A percentile compares a stretch with the other conserved stretches of the same genome.
These are phyloP conservation scores for Perca flavescens DNA, from an alignment of 2,113 vertebrate species.

Conservation along the genomic window DNA sequence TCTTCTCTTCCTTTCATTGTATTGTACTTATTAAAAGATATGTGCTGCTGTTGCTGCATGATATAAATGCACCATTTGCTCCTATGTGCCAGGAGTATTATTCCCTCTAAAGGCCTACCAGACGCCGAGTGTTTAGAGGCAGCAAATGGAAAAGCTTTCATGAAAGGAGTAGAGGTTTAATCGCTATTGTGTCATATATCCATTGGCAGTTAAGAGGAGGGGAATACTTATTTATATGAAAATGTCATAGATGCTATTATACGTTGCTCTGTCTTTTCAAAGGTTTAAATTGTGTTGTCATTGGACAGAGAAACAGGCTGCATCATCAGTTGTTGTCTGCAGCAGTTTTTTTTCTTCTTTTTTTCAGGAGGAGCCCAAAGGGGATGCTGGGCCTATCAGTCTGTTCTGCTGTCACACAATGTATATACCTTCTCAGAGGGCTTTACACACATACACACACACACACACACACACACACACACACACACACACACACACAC, in stretches of 20 bases:
- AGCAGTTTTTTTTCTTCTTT: constrained; percentile 5
- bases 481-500: neutral
- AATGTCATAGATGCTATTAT: constrained; percentile 38
- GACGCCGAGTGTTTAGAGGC: constrained; percentile 3
- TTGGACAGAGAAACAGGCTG: constrained; percentile 13
- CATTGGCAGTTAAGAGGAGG: constrained; percentile 18
- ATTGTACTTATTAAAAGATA: neutral
- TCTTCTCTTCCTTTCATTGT: neutral
- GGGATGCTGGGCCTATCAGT: constrained; percentile 53
- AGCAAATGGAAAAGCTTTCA: constrained; percentile 56
- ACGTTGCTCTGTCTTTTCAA: constrained; percentile 25
- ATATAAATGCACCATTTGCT: constrained; percentile 14
- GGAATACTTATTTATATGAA: constrained; percentile 37
- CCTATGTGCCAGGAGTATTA: constrained; percentile 25
- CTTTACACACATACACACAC: constrained; percentile 17
- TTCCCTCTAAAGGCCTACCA: constrained; percentile 21
- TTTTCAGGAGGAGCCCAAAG: constrained; percentile 6
- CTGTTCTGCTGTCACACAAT: constrained; percentile 53
- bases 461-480: constrained; percentile 5
- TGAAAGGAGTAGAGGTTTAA: constrained; percentile 47
- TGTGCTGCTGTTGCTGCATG: neutral
- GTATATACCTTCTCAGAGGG: constrained; percentile 41
- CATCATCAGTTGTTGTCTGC: constrained; percentile 45
- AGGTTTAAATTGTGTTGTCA: constrained; percentile 60
- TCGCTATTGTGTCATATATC: constrained; percentile 24